These are phyloP conservation scores for Clinocottus analis DNA, from an alignment of 2,113 vertebrate species.

Conservation along the genomic window DNA sequence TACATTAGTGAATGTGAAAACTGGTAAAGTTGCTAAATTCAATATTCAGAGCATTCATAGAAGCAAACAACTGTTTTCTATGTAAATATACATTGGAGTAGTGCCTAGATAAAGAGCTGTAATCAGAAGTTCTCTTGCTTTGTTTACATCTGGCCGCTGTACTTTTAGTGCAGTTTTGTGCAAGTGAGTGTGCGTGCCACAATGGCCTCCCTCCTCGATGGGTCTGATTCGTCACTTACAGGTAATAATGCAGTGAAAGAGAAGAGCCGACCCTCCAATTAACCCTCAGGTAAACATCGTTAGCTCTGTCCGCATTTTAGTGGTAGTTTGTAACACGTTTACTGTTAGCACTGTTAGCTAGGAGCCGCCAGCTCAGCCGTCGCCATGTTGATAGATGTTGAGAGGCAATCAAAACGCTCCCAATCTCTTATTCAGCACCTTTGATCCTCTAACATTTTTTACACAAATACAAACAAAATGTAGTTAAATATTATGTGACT, in stretches of 20 bases:
- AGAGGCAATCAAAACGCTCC: background rate
- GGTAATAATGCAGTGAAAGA: too few species aligned
- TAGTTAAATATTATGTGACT: conserved; percentile 12
- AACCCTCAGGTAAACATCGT: too few species aligned
- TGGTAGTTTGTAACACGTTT: background rate
- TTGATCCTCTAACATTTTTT: background rate
- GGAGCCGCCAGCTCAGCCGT: too few species aligned
- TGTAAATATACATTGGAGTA: too few species aligned
- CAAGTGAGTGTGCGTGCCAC: background rate
- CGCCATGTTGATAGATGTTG: too few species aligned
- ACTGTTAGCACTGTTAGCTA: background rate
- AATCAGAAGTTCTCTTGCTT: background rate
- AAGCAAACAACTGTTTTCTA: too few species aligned
- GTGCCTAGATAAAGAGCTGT: too few species aligned
- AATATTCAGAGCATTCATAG: too few species aligned
- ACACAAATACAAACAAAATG: background rate
- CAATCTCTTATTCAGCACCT: background rate
- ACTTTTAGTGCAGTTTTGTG: background rate
- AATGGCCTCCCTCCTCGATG: background rate
- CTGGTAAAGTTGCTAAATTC: background rate
- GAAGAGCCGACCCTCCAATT: background rate
- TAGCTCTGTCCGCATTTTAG: background rate
- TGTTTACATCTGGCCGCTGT: background rate
- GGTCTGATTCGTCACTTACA: too few species aligned
- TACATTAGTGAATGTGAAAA: background rate